phyloP scores from a whole-genome alignment of 1,140 invertebrate genomes.

The Diplogasteroides magnus region DNA sequence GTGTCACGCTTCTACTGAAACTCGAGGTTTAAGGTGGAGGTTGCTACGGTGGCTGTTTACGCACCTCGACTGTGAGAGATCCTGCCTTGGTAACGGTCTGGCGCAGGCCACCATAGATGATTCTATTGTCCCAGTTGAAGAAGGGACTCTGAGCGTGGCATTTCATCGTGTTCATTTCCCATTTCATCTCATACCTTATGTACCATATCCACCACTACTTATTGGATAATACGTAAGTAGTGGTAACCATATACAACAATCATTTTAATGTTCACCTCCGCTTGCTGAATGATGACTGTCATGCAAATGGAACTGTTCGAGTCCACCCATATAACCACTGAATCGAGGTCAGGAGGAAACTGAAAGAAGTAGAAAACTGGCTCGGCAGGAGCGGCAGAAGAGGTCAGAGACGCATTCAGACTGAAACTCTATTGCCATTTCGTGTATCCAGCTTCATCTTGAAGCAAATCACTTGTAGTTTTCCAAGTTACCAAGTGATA shows the following conservation, averaged over 20 bases:
- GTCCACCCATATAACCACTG: conserved; percentile 66
- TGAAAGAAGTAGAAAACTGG: conserved; percentile 61
- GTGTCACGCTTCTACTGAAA: too few species aligned
- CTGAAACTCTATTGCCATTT: too few species aligned
- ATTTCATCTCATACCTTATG: too few species aligned
- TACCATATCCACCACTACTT: too few species aligned
- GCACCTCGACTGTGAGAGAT: conserved; percentile 68
- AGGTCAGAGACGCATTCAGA: conserved; percentile 46
- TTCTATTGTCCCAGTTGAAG: conserved; percentile 69
- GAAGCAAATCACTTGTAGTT: too few species aligned
- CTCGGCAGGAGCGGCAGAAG: conserved; percentile 59
- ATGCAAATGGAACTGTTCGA: conserved; percentile 67
- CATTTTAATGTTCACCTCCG: conserved; percentile 68
- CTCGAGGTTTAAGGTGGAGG: too few species aligned
- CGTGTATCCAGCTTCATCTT: too few species aligned
- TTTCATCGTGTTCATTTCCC: too few species aligned
- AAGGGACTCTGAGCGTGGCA: conserved; percentile 73
- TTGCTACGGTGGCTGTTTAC: too few species aligned
- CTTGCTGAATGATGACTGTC: conserved; percentile 70
- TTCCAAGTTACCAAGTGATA: too few species aligned
- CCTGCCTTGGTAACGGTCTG: conserved; percentile 70
- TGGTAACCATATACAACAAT: background rate
- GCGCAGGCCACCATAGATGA: conserved; percentile 68
- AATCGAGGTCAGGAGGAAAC: conserved; percentile 60
- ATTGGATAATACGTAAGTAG: too few species aligned